phyloP scores from a whole-genome alignment of 2,113 vertebrate genomes.

The Silurus meridionalis region DNA sequence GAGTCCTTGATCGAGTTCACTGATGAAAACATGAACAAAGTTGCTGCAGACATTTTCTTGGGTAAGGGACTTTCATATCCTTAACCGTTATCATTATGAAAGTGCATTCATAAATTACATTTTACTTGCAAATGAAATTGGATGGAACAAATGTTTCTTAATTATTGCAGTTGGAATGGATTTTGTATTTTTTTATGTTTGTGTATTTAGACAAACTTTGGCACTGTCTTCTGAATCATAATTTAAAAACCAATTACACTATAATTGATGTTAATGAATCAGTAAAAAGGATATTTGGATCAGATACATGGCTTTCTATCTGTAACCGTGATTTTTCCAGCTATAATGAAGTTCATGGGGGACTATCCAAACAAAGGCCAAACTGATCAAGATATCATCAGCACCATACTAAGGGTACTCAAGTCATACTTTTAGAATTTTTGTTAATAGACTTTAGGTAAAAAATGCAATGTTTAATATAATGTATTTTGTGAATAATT shows the following conservation, averaged over 20 bases:
- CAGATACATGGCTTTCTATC: background rate
- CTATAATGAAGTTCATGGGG: constrained; percentile 96
- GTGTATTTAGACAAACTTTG: background rate
- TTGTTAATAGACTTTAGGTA: background rate
- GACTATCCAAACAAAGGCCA: constrained; percentile 82
- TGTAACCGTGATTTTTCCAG: constrained; percentile 65
- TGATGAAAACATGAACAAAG: constrained; percentile 82
- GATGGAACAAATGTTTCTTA: background rate
- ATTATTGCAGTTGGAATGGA: background rate
- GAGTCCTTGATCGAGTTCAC: constrained; percentile 92
- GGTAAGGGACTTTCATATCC: constrained; percentile 68
- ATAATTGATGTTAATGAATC: background rate
- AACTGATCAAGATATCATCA: constrained; percentile 81
- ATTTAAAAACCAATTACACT: background rate
- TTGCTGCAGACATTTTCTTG: constrained; percentile 86
- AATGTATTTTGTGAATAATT: no score
- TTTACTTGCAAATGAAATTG: background rate
- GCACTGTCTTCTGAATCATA: background rate
- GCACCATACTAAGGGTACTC: constrained; percentile 84
- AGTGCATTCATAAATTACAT: background rate
- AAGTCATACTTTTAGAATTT: background rate
- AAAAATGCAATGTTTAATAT: background rate
- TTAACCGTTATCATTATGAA: background rate
- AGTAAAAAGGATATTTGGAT: background rate
- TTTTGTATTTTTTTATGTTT: background rate